Conservation (phyloP, 2,797 vertebrate genomes). For the Rousettus madagascariensis region DNA sequence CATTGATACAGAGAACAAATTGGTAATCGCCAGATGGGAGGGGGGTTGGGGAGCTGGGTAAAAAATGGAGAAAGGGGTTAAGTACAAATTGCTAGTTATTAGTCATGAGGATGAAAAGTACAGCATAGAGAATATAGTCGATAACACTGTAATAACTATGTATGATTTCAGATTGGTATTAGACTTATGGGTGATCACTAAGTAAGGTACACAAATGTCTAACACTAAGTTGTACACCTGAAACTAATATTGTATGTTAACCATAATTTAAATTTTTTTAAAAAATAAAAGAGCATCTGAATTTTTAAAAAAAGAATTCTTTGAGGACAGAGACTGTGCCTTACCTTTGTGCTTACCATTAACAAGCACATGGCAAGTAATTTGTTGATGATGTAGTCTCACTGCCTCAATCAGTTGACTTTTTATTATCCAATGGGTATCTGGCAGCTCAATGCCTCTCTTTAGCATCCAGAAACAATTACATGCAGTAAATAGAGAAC, state of each 20-base stretch:
- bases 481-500: not conserved
- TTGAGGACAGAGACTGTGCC: not conserved
- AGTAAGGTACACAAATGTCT: not conserved
- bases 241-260: not conserved
- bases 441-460: not conserved
- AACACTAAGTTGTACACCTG: not conserved
- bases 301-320: not conserved
- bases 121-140: not conserved
- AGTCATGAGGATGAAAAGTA: not conserved
- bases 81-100: not conserved
- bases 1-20: not conserved
- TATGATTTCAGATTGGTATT: not conserved
- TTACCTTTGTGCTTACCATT: not conserved
- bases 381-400: not conserved
- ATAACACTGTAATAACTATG: not conserved
- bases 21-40: not conserved
- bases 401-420: not conserved
- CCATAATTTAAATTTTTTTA: not conserved
- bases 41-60: not conserved
- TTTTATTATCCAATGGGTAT: not conserved
- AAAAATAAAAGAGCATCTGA: not conserved
- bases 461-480: not conserved
- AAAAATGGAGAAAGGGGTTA: not conserved
- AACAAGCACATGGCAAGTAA: not conserved
- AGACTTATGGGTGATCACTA: not conserved